phyloP scores from a whole-genome alignment of 2,113 vertebrate genomes.

The Hemicordylus capensis region DNA sequence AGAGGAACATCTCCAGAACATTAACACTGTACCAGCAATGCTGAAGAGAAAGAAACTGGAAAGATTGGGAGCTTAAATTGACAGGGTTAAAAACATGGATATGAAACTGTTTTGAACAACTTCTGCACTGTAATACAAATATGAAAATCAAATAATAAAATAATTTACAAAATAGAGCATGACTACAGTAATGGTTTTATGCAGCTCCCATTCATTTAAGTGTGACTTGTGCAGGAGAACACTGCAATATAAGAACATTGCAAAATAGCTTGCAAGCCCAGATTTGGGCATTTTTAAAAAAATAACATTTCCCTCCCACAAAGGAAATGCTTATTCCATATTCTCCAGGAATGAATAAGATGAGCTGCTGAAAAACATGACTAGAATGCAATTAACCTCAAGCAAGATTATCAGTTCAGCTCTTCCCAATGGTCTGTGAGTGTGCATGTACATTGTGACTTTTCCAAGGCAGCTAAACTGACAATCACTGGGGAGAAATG shows the following conservation, averaged over 20 bases:
- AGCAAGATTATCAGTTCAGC: neutral
- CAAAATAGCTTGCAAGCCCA: neutral
- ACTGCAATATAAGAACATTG: neutral
- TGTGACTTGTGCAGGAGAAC: neutral
- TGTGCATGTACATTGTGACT: too few relatives aligned
- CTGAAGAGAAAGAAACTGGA: neutral
- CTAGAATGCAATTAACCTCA: conserved; percentile 1
- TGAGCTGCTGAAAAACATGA: neutral
- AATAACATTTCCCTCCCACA: neutral
- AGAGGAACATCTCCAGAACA: too few relatives aligned
- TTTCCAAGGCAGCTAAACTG: neutral
- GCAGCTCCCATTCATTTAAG: neutral
- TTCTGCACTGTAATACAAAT: neutral
- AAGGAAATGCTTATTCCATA: neutral
- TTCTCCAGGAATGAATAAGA: neutral
- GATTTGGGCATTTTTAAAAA: neutral
- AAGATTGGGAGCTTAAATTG: neutral
- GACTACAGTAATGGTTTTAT: neutral
- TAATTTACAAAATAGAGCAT: neutral
- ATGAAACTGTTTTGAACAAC: neutral
- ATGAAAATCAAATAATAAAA: neutral
- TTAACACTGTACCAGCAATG: too few relatives aligned
- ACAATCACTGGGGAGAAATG: neutral
- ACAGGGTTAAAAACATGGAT: neutral
- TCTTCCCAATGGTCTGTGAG: neutral